Evolutionary conservation across 1,140 invertebrate genomes (phyloP), one percentile per base, ranked within the genome.

Genomic region (Solenopsis invicta): DNA sequence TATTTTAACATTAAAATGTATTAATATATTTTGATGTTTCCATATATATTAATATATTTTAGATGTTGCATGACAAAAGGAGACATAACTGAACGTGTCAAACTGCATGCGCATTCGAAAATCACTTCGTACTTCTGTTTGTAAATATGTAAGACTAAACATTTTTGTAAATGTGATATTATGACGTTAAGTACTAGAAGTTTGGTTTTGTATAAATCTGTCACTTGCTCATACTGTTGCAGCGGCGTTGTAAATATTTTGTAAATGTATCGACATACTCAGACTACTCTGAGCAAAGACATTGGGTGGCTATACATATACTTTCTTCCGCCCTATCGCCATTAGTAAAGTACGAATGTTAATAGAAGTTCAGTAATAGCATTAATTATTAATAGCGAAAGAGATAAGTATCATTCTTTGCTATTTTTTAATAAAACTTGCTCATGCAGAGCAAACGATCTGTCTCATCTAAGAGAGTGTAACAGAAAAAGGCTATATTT

Each of bases 161-260:
- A 66, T 37, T 89, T 71, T 75, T 91, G 48, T 85, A 75, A 69
- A 66, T 86, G 72, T 86, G 72, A 75, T 59, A 69, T 88, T 85
- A 75, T 74, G 66, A n/a, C 34, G 29, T 80, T 80, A 84, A 87
- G 86, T 62, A 64, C 24, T 84, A 88, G 64, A 76, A 76, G 0
- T 87, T 88, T 85, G 64, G 34, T 88, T 89, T 59, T 88, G 45
- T 71, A 16, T 29, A 8, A 87, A 85, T 85, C 71, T 88, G 62
- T 88, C 59, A 90, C 29, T 90, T 90, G 88, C 81, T 88, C 86
- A 89, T 41, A 37, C 61, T 64, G 37, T 74, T 72, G 41, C 41
- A 75, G 41, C 66, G 50, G 24, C 75, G 48, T 56, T 90, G 86
- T 87, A 84, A 88, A 85, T 81, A 90, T 61, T 64, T 78, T 84